phyloP scores from a whole-genome alignment of 2,797 vertebrate genomes.

The Crocodylus rhombifer region DNA sequence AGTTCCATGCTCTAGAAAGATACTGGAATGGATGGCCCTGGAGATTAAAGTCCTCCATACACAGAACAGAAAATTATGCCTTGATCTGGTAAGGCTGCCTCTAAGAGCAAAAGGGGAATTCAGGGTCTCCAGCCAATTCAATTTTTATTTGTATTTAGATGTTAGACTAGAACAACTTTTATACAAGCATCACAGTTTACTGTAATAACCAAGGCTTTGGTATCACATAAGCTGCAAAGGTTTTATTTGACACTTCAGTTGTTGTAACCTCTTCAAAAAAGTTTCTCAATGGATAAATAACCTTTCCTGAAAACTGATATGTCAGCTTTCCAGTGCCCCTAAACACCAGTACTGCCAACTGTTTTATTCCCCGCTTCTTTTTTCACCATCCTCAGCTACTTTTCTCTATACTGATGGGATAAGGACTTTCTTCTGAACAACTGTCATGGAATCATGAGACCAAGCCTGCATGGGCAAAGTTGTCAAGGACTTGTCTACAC shows the following conservation, averaged over 20 bases:
- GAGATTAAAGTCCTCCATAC: background rate
- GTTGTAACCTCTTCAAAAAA: background rate
- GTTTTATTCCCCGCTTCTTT: too few species aligned
- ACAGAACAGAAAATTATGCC: background rate
- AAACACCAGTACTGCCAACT: too few species aligned
- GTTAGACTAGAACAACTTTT: accelerated
- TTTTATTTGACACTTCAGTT: background rate
- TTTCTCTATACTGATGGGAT: too few species aligned
- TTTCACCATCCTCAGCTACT: too few species aligned
- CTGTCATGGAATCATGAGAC: too few species aligned
- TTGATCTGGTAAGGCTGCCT: background rate
- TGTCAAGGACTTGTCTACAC: too few species aligned
- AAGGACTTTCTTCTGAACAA: too few species aligned
- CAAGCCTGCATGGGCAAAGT: too few species aligned
- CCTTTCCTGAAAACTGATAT: too few species aligned
- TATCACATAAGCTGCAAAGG: background rate
- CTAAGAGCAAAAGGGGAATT: background rate
- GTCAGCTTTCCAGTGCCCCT: too few species aligned
- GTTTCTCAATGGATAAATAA: background rate
- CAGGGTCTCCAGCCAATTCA: background rate
- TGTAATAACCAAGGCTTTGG: accelerated
- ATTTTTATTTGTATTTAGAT: background rate
- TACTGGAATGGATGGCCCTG: background rate
- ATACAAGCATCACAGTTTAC: background rate
- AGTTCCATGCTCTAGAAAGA: slow-evolving; percentile 22